Percentiles rank a stretch among this genome's conserved stretches.
Evolutionary conservation across 2,113 vertebrate species (phyloP).

Genomic region (Microcebus murinus): DNA sequence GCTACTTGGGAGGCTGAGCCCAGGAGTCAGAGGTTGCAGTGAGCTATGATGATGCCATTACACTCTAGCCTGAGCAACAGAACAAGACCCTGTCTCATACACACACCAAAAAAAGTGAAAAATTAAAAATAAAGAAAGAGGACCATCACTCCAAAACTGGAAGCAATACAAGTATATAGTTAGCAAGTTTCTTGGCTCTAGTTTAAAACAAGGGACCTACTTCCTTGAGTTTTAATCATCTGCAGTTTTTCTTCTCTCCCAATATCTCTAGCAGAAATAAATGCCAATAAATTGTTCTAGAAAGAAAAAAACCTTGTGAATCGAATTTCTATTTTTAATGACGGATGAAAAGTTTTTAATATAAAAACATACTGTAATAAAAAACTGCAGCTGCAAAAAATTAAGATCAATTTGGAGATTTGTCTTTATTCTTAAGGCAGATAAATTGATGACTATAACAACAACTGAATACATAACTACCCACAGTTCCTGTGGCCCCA

Average conservation of each 20-base stretch:
- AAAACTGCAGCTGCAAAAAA: conserved; percentile 48
- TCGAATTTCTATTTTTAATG: conserved; percentile 55
- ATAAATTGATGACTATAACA: conserved; percentile 39
- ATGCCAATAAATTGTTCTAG: conserved; percentile 31
- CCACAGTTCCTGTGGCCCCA: not conserved
- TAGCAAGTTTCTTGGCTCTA: not conserved
- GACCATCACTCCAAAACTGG: not conserved
- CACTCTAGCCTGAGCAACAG: no score
- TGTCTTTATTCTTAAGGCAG: conserved; percentile 43
- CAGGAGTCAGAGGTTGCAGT: no score
- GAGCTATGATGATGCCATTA: no score
- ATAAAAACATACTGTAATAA: conserved; percentile 38
- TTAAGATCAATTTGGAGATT: conserved; percentile 36
- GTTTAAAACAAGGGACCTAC: not conserved
- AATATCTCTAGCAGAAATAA: conserved; percentile 36
- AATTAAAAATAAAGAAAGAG: not conserved
- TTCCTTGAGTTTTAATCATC: conserved; percentile 45
- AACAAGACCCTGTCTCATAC: no score
- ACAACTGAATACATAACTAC: not conserved
- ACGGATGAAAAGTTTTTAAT: conserved; percentile 21
- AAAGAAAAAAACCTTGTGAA: not conserved
- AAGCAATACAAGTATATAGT: not conserved
- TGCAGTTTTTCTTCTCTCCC: not conserved
- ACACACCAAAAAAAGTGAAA: no score
- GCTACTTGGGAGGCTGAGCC: no score